A percentile compares a stretch with the other conserved stretches of the same genome.
phyloP scores from a whole-genome alignment of 2,888 invertebrate species.

The Parelbella ahira region DNA sequence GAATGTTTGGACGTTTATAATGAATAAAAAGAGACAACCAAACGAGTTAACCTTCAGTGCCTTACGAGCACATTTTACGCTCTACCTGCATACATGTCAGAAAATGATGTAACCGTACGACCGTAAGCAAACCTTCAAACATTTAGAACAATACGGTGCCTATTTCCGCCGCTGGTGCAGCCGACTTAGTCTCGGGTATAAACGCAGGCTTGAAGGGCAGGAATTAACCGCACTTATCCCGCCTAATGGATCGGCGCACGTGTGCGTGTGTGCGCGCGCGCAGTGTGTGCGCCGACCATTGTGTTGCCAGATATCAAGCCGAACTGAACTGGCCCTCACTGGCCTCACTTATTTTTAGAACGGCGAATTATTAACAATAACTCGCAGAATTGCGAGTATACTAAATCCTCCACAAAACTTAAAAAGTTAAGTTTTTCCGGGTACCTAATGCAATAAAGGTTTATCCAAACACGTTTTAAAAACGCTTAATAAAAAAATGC shows the following conservation, averaged over 20 bases:
- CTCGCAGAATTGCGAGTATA: not conserved
- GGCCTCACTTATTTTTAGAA: constrained; percentile 31
- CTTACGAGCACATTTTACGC: too few species aligned
- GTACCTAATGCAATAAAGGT: too few species aligned
- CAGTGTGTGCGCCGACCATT: constrained; percentile 42
- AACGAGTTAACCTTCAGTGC: too few species aligned
- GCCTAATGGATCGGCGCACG: constrained; percentile 56
- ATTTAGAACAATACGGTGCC: constrained; percentile 31
- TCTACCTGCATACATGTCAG: too few species aligned
- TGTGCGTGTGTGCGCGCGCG: constrained; percentile 32
- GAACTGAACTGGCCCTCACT: constrained; percentile 30
- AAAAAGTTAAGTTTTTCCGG: too few species aligned
- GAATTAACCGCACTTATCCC: constrained; percentile 75
- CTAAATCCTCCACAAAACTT: too few species aligned
- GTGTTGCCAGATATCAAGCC: constrained; percentile 45
- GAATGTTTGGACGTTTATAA: too few species aligned
- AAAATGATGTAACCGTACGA: too few species aligned
- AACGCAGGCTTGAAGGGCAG: constrained; percentile 50
- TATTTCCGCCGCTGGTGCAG: constrained; percentile 42
- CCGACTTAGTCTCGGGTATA: constrained; percentile 46
- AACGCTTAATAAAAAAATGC: too few species aligned
- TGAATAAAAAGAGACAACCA: too few species aligned
- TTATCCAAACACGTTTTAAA: too few species aligned
- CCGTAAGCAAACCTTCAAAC: constrained; percentile 14
- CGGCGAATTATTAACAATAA: constrained; percentile 7